These are phyloP conservation scores for Microtus montanus DNA, from an alignment of 2,113 vertebrate genomes.

Conservation along the genomic window DNA sequence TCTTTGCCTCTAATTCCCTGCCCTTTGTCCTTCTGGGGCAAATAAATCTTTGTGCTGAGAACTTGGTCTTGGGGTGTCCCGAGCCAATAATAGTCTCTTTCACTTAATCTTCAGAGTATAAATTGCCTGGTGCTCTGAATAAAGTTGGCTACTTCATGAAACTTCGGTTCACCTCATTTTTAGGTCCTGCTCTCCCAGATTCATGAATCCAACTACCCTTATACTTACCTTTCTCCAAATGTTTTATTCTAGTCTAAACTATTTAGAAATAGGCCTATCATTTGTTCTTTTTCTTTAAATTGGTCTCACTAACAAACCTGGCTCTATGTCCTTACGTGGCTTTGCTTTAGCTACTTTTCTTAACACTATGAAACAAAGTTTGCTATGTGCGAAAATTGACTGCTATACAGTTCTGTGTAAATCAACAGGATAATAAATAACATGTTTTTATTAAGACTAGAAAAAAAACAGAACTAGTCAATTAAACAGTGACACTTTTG, in stretches of 20 bases:
- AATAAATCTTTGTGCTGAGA: not conserved
- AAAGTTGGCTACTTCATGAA: not conserved
- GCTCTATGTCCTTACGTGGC: not conserved
- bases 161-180: not conserved
- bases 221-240: slow-evolving; percentile 1
- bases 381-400: not conserved
- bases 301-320: not conserved
- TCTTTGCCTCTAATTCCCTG: not conserved
- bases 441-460: not conserved
- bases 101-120: not conserved
- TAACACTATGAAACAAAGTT: slow-evolving; percentile 22
- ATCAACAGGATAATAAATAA: not conserved
- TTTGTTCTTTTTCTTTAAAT: not conserved
- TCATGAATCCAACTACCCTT: not conserved
- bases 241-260: slow-evolving; percentile 31
- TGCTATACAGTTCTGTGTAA: not conserved
- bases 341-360: not conserved
- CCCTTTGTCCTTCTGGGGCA: not conserved
- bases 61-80: not conserved
- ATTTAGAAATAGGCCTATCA: not conserved
- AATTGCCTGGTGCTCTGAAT: not conserved
- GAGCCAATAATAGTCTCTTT: not conserved
- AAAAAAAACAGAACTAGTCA: not conserved
- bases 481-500: slow-evolving; percentile 19
- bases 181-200: not conserved